A percentile compares a stretch with the other conserved stretches of the same genome.
phyloP scores from a whole-genome alignment of 2,888 invertebrate genomes.

The Pheosia tremula region DNA sequence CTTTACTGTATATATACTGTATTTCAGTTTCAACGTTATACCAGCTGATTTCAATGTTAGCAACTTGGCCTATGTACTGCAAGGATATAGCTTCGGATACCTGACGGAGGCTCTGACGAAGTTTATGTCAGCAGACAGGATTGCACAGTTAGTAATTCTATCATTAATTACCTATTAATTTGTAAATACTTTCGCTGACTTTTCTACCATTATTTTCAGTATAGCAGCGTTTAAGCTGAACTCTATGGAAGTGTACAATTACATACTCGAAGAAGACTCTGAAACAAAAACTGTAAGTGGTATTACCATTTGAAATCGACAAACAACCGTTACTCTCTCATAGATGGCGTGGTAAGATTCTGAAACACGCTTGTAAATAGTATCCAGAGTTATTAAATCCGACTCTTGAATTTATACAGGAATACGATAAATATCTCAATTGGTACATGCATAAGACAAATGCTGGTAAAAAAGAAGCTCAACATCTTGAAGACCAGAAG shows the following conservation, averaged over 20 bases:
- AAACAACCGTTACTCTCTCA: not conserved
- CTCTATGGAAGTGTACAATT: conserved; percentile 53
- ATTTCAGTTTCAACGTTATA: conserved; percentile 55
- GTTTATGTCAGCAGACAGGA: conserved; percentile 55
- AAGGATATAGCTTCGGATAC: conserved; percentile 58
- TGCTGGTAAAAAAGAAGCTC: conserved; percentile 58
- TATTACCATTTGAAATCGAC: not conserved
- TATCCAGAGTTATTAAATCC: not conserved
- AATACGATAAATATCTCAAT: conserved; percentile 59
- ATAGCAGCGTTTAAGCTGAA: conserved; percentile 59
- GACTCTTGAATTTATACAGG: conserved; percentile 42
- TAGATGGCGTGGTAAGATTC: not conserved
- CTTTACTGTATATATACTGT: not conserved
- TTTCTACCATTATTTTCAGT: conserved; percentile 39
- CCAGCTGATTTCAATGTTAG: conserved; percentile 57
- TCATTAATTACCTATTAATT: not conserved
- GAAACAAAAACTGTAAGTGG: conserved; percentile 51
- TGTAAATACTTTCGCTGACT: too few species aligned
- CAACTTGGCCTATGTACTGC: conserved; percentile 54
- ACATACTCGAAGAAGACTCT: conserved; percentile 46
- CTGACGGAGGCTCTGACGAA: conserved; percentile 47
- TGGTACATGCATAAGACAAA: conserved; percentile 64
- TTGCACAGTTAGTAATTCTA: conserved; percentile 47
- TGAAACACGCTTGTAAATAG: not conserved
- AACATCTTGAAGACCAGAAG: conserved; percentile 49